Conservation (phyloP, 2,797 vertebrate species). For the Lycodopsis pacificus region DNA sequence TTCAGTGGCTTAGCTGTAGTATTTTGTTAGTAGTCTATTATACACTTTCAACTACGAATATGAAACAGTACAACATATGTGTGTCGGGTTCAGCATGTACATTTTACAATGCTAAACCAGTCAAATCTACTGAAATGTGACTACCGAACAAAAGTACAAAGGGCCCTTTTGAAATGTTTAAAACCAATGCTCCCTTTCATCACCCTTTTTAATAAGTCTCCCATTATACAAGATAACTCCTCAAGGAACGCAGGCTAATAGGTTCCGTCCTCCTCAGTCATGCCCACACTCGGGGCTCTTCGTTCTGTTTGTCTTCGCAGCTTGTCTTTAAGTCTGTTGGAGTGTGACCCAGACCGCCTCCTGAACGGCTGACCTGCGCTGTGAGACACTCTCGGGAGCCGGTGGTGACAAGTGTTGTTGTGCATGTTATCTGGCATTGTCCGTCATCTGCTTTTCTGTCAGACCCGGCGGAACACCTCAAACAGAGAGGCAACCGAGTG, state of each 20-base stretch:
- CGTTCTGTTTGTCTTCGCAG: constrained; percentile 43
- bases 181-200: constrained; percentile 41
- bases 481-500: constrained; percentile 96
- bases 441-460: constrained; percentile 50
- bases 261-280: constrained; percentile 44
- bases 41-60: constrained; percentile 15
- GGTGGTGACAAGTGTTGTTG: constrained; percentile 55
- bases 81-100: constrained; percentile 25
- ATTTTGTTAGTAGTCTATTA: constrained; percentile 21
- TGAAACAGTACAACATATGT: constrained; percentile 45
- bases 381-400: constrained; percentile 49
- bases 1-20: constrained; percentile 33
- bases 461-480: constrained; percentile 89
- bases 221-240: constrained; percentile 44
- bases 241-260: constrained; percentile 56
- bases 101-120: constrained; percentile 25
- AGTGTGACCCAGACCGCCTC: constrained; percentile 64
- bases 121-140: constrained; percentile 43
- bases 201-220: constrained; percentile 29
- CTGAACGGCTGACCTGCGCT: constrained; percentile 64
- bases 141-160: constrained; percentile 41
- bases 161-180: constrained; percentile 25
- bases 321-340: constrained; percentile 62
- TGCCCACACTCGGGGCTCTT: constrained; percentile 34
- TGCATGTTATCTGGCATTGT: constrained; percentile 50